Conservation (phyloP, 2,113 vertebrate species). For the Cochlearius cochlearius region DNA sequence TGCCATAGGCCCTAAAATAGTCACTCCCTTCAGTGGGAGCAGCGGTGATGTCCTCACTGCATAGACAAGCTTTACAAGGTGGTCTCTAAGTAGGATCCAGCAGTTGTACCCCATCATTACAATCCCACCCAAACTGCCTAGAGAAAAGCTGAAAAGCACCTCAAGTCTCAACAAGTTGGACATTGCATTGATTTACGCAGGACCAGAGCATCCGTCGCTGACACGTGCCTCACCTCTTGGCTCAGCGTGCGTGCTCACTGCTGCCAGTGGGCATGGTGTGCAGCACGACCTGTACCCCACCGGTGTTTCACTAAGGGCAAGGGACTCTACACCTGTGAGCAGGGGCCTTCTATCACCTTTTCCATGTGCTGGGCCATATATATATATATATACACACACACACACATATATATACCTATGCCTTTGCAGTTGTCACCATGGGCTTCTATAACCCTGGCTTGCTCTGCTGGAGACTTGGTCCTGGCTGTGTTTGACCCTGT, state of each 20-base stretch:
- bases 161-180: neutral
- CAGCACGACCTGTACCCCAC: neutral
- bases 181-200: accelerated
- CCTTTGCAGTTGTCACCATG: neutral
- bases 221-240: accelerated
- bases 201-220: neutral
- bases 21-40: neutral
- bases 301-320: too few species aligned
- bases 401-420: accelerated
- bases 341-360: neutral
- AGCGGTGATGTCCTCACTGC: neutral
- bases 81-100: too few species aligned
- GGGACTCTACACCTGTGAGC: neutral
- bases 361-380: too few species aligned
- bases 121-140: neutral
- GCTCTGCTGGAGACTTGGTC: neutral
- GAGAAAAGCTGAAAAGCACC: neutral
- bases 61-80: neutral
- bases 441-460: neutral
- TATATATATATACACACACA: too few species aligned
- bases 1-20: too few species aligned
- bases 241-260: neutral
- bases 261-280: accelerated
- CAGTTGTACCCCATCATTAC: neutral
- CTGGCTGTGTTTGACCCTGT: neutral